Evolutionary conservation across 1,140 invertebrate genomes (phyloP).

Genomic region (Anoplophora glabripennis): DNA sequence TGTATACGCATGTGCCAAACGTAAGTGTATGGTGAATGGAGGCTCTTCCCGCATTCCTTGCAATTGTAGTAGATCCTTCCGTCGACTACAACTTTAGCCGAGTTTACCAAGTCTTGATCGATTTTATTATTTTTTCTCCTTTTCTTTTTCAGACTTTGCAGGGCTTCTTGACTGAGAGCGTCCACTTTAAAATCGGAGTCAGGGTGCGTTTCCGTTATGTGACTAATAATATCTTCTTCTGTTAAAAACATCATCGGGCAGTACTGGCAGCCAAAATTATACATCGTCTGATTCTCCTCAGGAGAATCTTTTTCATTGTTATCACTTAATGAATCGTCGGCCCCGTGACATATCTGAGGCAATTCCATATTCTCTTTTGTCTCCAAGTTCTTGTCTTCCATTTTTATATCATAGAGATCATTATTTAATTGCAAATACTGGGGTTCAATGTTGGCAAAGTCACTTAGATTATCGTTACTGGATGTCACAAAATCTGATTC

Average conservation of each 20-base stretch:
- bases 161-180: slow-evolving; percentile 1
- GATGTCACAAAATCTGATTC: not conserved
- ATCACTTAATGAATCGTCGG: not conserved
- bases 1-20: slow-evolving; percentile 63
- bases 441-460: not conserved
- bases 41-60: slow-evolving; percentile 57
- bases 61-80: slow-evolving; percentile 57
- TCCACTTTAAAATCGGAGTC: slow-evolving; percentile 18
- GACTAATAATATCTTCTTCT: slow-evolving; percentile 42
- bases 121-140: slow-evolving; percentile 39
- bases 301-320: not conserved
- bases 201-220: slow-evolving; percentile 41
- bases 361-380: not conserved
- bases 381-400: not conserved
- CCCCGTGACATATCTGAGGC: not conserved
- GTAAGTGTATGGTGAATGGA: slow-evolving; percentile 60
- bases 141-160: slow-evolving; percentile 14
- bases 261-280: slow-evolving; percentile 41
- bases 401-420: not conserved
- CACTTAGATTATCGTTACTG: not conserved
- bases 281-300: slow-evolving; percentile 5
- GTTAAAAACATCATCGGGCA: slow-evolving; percentile 40
- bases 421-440: not conserved
- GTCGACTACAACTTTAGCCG: slow-evolving; percentile 50
- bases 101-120: slow-evolving; percentile 48